phyloP scores from a whole-genome alignment of 2,113 vertebrate genomes.

The Perccottus glenii region DNA sequence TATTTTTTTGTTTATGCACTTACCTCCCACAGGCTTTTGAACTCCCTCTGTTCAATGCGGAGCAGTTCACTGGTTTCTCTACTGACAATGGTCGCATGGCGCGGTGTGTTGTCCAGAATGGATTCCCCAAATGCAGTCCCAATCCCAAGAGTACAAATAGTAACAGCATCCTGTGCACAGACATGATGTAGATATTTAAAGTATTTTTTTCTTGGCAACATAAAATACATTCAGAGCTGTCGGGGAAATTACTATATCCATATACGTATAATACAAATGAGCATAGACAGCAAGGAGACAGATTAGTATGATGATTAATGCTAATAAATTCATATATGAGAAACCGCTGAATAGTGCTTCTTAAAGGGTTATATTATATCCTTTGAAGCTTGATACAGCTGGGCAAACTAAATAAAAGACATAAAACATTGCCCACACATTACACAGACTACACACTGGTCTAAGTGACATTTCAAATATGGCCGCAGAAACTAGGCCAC shows the following conservation, averaged over 20 bases:
- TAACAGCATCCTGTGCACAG: slow-evolving; percentile 90
- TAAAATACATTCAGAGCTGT: not conserved
- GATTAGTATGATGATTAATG: slow-evolving; percentile 40
- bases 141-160: slow-evolving; percentile 94
- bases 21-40: slow-evolving; percentile 98
- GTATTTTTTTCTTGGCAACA: not conserved
- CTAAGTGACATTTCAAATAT: slow-evolving; percentile 66
- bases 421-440: not conserved
- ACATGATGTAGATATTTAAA: not conserved
- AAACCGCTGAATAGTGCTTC: slow-evolving; percentile 8
- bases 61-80: slow-evolving; percentile 94
- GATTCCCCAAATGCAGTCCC: slow-evolving; percentile 98
- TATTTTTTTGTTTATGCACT: slow-evolving; percentile 9
- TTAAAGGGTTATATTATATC: slow-evolving; percentile 19
- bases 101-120: slow-evolving; percentile 97
- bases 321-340: slow-evolving; percentile 46
- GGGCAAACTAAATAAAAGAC: slow-evolving; percentile 11
- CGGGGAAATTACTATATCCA: not conserved
- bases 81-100: slow-evolving; percentile 96
- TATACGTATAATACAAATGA: not conserved
- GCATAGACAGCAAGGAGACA: not conserved
- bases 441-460: slow-evolving; percentile 20
- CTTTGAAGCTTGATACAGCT: slow-evolving; percentile 36
- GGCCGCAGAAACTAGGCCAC: slow-evolving; percentile 65
- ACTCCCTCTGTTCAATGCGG: slow-evolving; percentile 97